Percentiles rank a stretch among this genome's conserved stretches.
Conservation (phyloP, 2,888 invertebrate species). For the Synergus japonicus region DNA sequence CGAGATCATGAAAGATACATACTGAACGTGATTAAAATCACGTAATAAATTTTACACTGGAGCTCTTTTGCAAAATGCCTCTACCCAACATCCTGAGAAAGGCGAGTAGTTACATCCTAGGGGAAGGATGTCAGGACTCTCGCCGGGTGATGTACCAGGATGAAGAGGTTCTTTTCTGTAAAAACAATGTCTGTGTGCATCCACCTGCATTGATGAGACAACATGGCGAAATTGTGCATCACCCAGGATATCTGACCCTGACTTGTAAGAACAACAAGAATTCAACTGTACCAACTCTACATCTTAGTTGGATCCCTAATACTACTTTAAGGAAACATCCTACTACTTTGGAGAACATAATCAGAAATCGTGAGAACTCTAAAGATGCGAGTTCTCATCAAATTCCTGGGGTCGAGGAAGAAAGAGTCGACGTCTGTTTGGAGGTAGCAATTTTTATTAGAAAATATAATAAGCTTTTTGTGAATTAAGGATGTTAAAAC, state of each 20-base stretch:
- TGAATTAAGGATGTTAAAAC: not conserved
- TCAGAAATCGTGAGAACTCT: conserved; percentile 44
- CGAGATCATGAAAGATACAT: not conserved
- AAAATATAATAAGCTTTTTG: not conserved
- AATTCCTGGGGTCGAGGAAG: conserved; percentile 57
- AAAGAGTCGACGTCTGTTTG: conserved; percentile 74
- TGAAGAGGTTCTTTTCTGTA: conserved; percentile 92
- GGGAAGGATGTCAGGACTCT: conserved; percentile 82
- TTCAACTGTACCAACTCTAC: conserved; percentile 87
- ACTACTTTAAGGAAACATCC: conserved; percentile 92
- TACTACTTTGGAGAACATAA: conserved; percentile 82
- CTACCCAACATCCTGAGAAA: conserved; percentile 87
- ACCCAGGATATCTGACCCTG: conserved; percentile 95
- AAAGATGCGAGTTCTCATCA: conserved; percentile 48
- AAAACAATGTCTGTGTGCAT: conserved; percentile 98
- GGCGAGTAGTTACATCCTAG: conserved; percentile 89
- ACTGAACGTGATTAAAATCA: conserved; percentile 19
- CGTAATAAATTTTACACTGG: conserved; percentile 17
- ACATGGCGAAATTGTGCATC: conserved; percentile 91
- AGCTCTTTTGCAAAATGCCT: conserved; percentile 81
- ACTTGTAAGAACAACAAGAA: conserved; percentile 90
- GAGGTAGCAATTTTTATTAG: conserved; percentile 54
- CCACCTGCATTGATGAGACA: conserved; percentile 91
- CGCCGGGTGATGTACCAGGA: conserved; percentile 83
- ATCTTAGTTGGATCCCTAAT: conserved; percentile 97